Evolutionary conservation across 2,888 invertebrate species (phyloP), one percentile per base, ranked within the genome.

Genomic region (Coleophora flavipennella): DNA sequence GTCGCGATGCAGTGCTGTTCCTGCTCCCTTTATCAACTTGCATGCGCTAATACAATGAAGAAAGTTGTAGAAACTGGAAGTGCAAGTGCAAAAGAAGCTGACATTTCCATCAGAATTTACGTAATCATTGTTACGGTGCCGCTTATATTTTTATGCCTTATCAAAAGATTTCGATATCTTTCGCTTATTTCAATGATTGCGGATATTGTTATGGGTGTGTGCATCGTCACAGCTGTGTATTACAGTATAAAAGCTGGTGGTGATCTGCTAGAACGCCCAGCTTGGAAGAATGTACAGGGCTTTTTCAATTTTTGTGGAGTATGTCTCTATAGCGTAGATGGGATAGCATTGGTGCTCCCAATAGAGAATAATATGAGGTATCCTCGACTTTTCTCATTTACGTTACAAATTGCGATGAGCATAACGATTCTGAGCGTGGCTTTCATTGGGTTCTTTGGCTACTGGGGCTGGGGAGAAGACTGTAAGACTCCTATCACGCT

Each of bases 261-360:
- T 0, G 40, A 43, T 10, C 45, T 67, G 3, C 13, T 7, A 2
- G 51, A 63, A 0, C 50, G 64, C 2, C 62, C 70, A 1, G 53
- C 53, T 0, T 76, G 68, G 67, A 73, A 68, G 35, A 58, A 49
- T 27, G 36, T 66, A 11, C 47, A 47, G 2, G 69, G 70, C 0
- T 45, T 74, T 8, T 45, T 68, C 11, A 53, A 55, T 50, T 86
- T 86, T 62, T 75, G 78, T 38, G 87, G 87, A 3, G 75, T 86
- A 1, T 84, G 79, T 33, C 69, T 87, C 11, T 87, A 85, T 51
- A 85, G 85, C 33, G 55, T 87, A 31, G 86, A 87, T 48, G 74
- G 74, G 0, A 50, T 66, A 2, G 55, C 56, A 0, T 46, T 69
- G 2, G 51, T 63, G 0, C 37, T 78, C 31, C 63, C 74, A 0